These are phyloP conservation scores for Cryptomyrus ogoouensis DNA, from an alignment of 2,113 vertebrate species.

Conservation along the genomic window DNA sequence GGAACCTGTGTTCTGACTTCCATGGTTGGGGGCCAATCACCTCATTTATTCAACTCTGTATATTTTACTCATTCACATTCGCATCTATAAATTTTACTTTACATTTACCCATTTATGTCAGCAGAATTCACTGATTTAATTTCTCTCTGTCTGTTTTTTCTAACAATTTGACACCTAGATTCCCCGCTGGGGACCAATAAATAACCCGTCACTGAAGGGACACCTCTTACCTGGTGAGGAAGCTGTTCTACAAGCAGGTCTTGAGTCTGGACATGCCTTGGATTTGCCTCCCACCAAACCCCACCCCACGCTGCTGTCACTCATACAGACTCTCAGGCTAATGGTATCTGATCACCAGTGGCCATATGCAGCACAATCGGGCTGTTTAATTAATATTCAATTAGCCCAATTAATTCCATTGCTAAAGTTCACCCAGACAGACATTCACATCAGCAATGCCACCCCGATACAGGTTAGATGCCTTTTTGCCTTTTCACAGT, in stretches of 20 bases:
- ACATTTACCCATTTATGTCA: neutral
- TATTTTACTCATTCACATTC: neutral
- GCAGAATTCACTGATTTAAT: neutral
- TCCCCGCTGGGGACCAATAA: neutral
- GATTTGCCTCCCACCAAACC: slow-evolving; percentile 36
- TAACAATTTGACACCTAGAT: neutral
- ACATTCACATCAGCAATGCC: neutral
- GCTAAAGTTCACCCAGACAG: neutral
- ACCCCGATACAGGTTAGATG: neutral
- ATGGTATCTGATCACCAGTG: neutral
- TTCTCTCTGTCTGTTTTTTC: neutral
- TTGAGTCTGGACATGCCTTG: slow-evolving; percentile 56
- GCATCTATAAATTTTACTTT: neutral
- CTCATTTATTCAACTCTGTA: neutral
- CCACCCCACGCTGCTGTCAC: slow-evolving; percentile 55
- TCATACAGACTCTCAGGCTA: slow-evolving; percentile 26
- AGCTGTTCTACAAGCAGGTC: slow-evolving; percentile 50
- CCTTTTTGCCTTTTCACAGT: neutral
- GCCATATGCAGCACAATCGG: neutral
- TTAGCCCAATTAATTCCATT: neutral
- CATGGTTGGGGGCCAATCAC: neutral
- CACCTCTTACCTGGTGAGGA: neutral
- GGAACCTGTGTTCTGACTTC: neutral
- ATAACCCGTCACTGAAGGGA: neutral
- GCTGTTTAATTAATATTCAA: neutral